Evolutionary conservation across 2,113 vertebrate genomes (phyloP).

Genomic region (Amphilophus citrinellus): DNA sequence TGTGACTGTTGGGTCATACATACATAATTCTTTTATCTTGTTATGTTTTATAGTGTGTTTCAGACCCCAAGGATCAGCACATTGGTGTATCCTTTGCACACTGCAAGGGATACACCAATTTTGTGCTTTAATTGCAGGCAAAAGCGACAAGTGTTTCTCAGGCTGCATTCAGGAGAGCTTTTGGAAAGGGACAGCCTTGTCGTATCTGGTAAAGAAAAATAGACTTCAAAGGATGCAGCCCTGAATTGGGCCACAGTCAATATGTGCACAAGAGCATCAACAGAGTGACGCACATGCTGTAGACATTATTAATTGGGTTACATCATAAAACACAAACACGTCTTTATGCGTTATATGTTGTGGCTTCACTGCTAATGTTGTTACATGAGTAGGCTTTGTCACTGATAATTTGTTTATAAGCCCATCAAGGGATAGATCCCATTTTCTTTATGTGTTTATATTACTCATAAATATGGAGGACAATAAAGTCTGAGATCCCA

Average conservation of each 20-base stretch:
- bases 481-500: constrained; percentile 45
- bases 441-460: constrained; percentile 44
- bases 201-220: constrained; percentile 43
- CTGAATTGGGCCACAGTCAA: constrained; percentile 38
- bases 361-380: constrained; percentile 37
- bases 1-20: not conserved
- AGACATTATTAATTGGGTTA: constrained; percentile 52
- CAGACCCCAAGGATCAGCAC: not conserved
- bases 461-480: constrained; percentile 49
- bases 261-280: constrained; percentile 3
- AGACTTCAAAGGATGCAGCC: constrained; percentile 38
- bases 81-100: not conserved
- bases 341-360: constrained; percentile 14
- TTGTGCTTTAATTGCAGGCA: constrained; percentile 21
- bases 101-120: not conserved
- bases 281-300: constrained; percentile 5
- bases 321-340: constrained; percentile 18
- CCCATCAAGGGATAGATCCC: constrained; percentile 28
- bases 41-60: not conserved
- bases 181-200: constrained; percentile 48
- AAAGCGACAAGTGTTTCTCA: not conserved
- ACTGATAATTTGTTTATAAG: constrained; percentile 44
- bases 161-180: constrained; percentile 25
- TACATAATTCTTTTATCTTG: not conserved
- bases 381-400: constrained; percentile 48